Base-by-base conservation (phyloP, 2,113 vertebrate species). In the Elephantulus edwardii region DNA sequence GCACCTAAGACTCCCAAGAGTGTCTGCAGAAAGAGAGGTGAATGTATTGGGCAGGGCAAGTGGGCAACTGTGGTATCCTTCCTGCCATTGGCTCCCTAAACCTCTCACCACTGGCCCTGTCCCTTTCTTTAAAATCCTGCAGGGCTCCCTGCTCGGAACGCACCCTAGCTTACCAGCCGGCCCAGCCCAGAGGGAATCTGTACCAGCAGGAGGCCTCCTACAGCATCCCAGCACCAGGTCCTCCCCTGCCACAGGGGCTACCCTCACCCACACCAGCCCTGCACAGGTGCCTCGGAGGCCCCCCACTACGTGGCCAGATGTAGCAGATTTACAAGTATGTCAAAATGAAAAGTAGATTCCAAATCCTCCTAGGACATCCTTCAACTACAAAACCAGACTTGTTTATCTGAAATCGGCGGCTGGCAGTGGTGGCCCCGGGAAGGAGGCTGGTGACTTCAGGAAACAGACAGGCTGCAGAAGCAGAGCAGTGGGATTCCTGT, bases 401-500 rank as follows among this genome's bases (percentile, higher is more conserved):
- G 76, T 40, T 22, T 20, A 66, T 35, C 22, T 3, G 30, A 82
- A 66, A 42, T n/a, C n/a, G 54, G 38, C 58, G 16, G 0, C 44
- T 44, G 42, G 17, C 56, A 77, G n/a, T 17, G 78, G 44, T 17
- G 11, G 3, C 19, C n/a, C 64, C 56, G 17, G 40, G 38, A 24
- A 24, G 7, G 30, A 2, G 1, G 77, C 72, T 20, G 40, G 2
- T 30, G 75, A 28, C n/a, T 19, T 56, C 66, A 30, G 44, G 56
- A 66, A 64, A 42, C 42, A 2, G 76, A 38, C 48, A 3, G 76
- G 30, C 42, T 0, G 42, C 38, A 30, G 14, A 44, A 24, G 20
- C 22, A 30, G 20, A 4, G 38, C 1, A 22, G 28, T 0, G 52
- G 44, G 42, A 11, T 4, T 26, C 6, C 9, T 28, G 22, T 24